Evolutionary conservation across 23 tunicate genomes (phyloP), one percentile per base, ranked within the genome.

Genomic region (Trididemnum miniatum): DNA sequence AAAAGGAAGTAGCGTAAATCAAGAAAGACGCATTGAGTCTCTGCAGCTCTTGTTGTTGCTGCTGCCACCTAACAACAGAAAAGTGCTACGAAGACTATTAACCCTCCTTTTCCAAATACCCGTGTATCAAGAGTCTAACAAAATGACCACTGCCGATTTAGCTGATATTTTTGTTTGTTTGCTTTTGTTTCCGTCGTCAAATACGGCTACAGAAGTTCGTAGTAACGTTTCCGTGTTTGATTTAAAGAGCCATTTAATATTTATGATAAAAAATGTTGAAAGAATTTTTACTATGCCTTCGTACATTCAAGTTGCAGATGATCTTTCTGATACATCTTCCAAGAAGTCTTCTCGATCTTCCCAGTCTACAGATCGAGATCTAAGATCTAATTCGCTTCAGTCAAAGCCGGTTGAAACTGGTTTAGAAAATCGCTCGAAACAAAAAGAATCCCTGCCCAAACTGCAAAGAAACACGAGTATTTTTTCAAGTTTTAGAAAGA

Each of bases 231-330:
- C 82, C 31, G 57, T 92, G 9, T 77, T 39, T 20, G 64, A 65
- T 31, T 84, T 91, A 1, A 92, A 92, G 38, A 86, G 83, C 0
- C 92, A 92, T 52, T 65, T 92, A 18, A 92, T 92, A 26, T 92
- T 92, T 62, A 87, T 92, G 92, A 92, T 92, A 3, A 39, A 92
- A 31, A 89, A 92, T 59, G 86, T 90, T 33, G 92, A 92, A 62
- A 92, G 87, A 64, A 87, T 92, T 29, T 88, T 93, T 60, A 31
- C 34, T 59, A 94, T 89, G 1, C 98, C 98, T 39, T 39, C 52
- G 44, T 93, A 93, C 80, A 88, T 88, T 20, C 69, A 89, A 65
- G 84, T 84, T 40, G 79, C 89, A 20, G 98, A 87, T 3, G 75
- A 71, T 28, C 51, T 39, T 3, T 83, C 27, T 29, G 84, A 35